phyloP scores from a whole-genome alignment of 35 echinoderm and acorn worm species.

The Ophiothrix spiculata region DNA sequence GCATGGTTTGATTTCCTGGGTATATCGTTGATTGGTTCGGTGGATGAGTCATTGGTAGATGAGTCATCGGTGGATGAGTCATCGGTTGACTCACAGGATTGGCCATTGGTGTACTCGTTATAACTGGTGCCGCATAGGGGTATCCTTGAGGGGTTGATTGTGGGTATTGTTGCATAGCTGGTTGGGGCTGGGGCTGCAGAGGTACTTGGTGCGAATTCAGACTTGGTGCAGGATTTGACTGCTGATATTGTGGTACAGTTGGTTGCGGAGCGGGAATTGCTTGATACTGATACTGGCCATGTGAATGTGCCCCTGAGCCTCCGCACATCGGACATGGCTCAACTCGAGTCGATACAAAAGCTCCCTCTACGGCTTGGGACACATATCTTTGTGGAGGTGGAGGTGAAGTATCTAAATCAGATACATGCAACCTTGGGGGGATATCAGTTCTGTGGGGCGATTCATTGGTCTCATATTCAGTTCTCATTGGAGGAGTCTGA shows the following conservation, averaged over 20 bases:
- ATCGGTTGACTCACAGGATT: neutral
- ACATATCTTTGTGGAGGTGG: neutral
- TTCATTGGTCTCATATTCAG: neutral
- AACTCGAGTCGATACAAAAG: neutral
- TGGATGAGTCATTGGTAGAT: too few species aligned
- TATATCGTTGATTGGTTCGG: too few species aligned
- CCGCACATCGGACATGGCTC: conserved; percentile 45
- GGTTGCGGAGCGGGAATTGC: neutral
- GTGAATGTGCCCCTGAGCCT: conserved; percentile 42
- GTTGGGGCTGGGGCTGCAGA: neutral
- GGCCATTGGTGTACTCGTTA: neutral
- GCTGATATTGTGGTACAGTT: too few species aligned
- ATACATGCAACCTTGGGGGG: neutral
- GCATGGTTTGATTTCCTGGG: too few species aligned
- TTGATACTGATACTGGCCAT: conserved; percentile 24
- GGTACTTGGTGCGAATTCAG: neutral
- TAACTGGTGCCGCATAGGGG: neutral
- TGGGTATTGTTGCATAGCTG: neutral
- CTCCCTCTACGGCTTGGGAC: too few species aligned
- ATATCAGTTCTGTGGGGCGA: neutral
- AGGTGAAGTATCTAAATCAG: neutral
- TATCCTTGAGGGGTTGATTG: neutral
- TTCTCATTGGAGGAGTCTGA: too few species aligned
- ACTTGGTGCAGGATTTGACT: too few species aligned
- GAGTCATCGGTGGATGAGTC: too few species aligned